Percentiles rank a stretch among this genome's conserved stretches.
Evolutionary conservation across 2,888 invertebrate species (phyloP).

Genomic region (Drosophila maculinotata): DNA sequence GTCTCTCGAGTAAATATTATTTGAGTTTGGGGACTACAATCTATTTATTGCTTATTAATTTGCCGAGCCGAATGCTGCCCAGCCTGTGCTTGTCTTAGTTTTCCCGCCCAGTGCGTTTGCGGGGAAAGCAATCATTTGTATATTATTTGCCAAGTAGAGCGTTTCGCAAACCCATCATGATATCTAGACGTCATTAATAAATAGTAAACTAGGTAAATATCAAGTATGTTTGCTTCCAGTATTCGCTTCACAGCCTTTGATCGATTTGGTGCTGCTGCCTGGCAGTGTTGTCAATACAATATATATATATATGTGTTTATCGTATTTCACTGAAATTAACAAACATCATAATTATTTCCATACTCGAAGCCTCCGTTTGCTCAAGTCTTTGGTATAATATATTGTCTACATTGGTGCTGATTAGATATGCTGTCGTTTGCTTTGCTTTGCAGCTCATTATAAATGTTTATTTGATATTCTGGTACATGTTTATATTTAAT

Average conservation of each 20-base stretch:
- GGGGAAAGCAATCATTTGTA: slow-evolving; percentile 40
- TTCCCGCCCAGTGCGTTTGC: background rate
- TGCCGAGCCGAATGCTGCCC: slow-evolving; percentile 10
- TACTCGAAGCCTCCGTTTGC: slow-evolving; percentile 40
- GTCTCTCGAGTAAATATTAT: background rate
- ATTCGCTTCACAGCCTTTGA: slow-evolving; percentile 10
- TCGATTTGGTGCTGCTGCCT: slow-evolving; percentile 18
- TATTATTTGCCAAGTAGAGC: slow-evolving; percentile 29
- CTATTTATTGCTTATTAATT: slow-evolving; percentile 35
- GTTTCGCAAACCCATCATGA: slow-evolving; percentile 20
- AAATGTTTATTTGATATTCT: slow-evolving; percentile 16
- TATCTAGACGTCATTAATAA: slow-evolving; percentile 45
- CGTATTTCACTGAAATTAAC: slow-evolving; percentile 31
- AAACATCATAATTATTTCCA: slow-evolving; percentile 48
- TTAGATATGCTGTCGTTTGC: slow-evolving; percentile 16
- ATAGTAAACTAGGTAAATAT: slow-evolving; percentile 45
- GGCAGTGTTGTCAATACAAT: slow-evolving; percentile 14
- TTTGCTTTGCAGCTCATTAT: slow-evolving; percentile 34
- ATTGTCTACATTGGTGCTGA: slow-evolving; percentile 25
- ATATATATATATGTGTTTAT: background rate
- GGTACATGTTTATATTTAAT: too few species aligned
- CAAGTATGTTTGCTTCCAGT: slow-evolving; percentile 8
- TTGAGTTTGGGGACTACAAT: slow-evolving; percentile 3
- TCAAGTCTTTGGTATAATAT: slow-evolving; percentile 29
- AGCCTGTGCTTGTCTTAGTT: background rate